Percentiles rank a stretch among this genome's conserved stretches.
phyloP scores from a whole-genome alignment of 2,888 invertebrate genomes.

The Hymenopus coronatus region DNA sequence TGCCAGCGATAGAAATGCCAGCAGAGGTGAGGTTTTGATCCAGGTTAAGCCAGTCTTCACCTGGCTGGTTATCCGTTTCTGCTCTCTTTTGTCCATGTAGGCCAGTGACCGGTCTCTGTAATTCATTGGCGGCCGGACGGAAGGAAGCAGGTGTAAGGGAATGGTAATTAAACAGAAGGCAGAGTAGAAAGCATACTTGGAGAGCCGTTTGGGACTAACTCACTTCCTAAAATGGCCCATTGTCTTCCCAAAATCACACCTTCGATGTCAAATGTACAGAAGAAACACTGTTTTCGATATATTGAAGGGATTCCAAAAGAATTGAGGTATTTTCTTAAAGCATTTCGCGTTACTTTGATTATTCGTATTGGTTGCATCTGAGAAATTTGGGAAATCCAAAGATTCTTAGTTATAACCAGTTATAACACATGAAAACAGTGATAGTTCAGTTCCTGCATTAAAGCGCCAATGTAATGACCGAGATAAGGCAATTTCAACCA shows the following conservation, averaged over 20 bases:
- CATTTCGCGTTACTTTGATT: no score
- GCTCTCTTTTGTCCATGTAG: background rate
- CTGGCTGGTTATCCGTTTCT: background rate
- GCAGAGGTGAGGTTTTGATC: background rate
- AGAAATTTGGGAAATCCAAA: no score
- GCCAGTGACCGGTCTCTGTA: background rate
- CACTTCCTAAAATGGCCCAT: background rate
- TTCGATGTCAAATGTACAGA: background rate
- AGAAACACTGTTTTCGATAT: no score
- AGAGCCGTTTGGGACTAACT: background rate
- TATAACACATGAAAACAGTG: no score
- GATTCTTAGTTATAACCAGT: no score
- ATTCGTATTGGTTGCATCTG: no score
- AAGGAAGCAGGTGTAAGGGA: background rate
- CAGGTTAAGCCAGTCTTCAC: background rate
- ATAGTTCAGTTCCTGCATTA: no score
- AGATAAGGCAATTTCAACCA: no score
- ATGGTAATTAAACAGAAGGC: background rate
- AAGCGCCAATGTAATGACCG: no score
- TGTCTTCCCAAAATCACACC: background rate
- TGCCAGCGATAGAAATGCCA: no score
- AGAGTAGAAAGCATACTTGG: background rate
- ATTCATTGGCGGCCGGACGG: background rate
- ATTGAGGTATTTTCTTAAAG: no score
- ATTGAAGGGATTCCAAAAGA: no score